Base-by-base conservation (phyloP, 2,888 invertebrate species). In the Frankliniella fusca region DNA sequence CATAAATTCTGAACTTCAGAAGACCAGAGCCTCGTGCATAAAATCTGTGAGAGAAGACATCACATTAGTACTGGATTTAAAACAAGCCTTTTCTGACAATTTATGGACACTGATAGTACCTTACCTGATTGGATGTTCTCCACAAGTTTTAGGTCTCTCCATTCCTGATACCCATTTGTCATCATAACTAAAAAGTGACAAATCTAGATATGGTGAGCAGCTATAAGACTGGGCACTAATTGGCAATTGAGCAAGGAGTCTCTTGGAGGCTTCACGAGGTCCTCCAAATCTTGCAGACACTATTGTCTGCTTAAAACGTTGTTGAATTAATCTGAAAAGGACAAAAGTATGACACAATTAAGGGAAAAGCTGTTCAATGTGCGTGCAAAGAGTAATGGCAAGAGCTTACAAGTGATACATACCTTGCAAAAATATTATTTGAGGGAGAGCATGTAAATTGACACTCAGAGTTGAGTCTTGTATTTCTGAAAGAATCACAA, bases 131-230 rank as follows among this genome's bases (percentile, higher is more conserved):
- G 98, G 97, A 88, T 95, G 94, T 89, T 97, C 95, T 82, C 95
- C 95, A 88, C 95, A 96, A 48, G 95, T 94, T 88, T 97, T 98
- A 0, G 98, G 98, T 83, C 98, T 90, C 88, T 98, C 98, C 93
- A 98, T 93, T 80, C 96, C 94, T 0, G 98, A 97, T 0, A 98
- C 95, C 93, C 96, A 95, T 88, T 97, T 97, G 87, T 98, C 97
- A 86, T 98, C 98, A 86, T 98, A 98, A 87, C 94, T 95, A 88
- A 97, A 98, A 48, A 98, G 89, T 0, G 95, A 93, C 84, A 96
- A 90, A 89, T 98, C 98, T 82, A 98, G 90, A 88, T 98, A 98
- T 0, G 98, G 98, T 65, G 97, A 96, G 83, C 94, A 93, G 85
- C 95, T 95, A 87, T 95, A 98, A 0, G 97, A 97, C 89, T 98